phyloP scores from a whole-genome alignment of 2,797 vertebrate species.

The Thunnus albacares region DNA sequence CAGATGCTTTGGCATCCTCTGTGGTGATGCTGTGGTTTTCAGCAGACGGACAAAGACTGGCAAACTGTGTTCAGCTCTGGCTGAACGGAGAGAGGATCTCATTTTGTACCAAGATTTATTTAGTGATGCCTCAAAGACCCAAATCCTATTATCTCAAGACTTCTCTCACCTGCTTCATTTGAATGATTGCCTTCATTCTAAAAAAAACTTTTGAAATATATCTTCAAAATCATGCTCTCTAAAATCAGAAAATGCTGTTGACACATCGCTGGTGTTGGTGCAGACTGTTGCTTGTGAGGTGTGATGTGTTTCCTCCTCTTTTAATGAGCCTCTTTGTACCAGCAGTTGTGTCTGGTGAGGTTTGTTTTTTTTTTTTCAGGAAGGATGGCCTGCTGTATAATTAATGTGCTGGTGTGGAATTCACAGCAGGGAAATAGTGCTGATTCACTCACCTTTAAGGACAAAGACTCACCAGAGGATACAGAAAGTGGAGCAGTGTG shows the following conservation, averaged over 20 bases:
- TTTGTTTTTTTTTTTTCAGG: neutral
- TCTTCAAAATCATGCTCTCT: no score
- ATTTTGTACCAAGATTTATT: no score
- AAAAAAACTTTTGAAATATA: no score
- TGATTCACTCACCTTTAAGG: slow-evolving; percentile 53
- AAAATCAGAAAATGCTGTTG: neutral
- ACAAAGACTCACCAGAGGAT: slow-evolving; percentile 39
- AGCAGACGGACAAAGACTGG: slow-evolving; percentile 25
- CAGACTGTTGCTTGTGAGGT: neutral
- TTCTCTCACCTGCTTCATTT: neutral
- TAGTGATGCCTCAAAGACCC: no score
- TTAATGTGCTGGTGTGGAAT: slow-evolving; percentile 56
- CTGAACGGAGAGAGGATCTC: no score
- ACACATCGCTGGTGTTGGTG: neutral
- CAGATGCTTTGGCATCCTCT: slow-evolving; percentile 20
- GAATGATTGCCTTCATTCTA: no score
- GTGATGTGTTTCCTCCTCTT: slow-evolving; percentile 5
- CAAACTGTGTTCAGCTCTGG: no score
- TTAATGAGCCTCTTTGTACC: slow-evolving; percentile 28
- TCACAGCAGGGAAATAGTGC: slow-evolving; percentile 52
- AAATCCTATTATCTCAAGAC: slow-evolving; percentile 1
- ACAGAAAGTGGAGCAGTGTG: slow-evolving; percentile 12
- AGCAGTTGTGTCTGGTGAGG: slow-evolving; percentile 13
- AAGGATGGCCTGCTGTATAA: slow-evolving; percentile 47
- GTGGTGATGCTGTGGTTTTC: slow-evolving; percentile 20